phyloP scores from a whole-genome alignment of 2,888 invertebrate genomes.

The Synergus itoensis region DNA sequence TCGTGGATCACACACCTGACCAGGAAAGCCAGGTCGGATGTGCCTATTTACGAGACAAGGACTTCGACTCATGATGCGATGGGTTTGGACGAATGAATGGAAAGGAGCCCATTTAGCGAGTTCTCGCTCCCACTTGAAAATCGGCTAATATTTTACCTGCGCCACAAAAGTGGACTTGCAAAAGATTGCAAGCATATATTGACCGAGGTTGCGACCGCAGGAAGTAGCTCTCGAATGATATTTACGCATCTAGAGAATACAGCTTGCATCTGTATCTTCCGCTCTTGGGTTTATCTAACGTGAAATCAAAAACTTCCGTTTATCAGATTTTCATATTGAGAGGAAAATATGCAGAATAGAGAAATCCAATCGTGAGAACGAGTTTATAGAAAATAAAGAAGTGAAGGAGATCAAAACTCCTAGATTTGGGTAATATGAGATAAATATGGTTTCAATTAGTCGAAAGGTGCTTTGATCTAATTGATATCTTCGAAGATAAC shows the following conservation, averaged over 20 bases:
- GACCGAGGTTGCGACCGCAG: slow-evolving; percentile 46
- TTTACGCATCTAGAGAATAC: slow-evolving; percentile 25
- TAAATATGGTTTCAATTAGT: neutral
- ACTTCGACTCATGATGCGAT: slow-evolving; percentile 8
- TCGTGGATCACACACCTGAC: slow-evolving; percentile 63
- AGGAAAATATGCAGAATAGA: slow-evolving; percentile 8
- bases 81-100: slow-evolving; percentile 44
- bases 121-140: slow-evolving; percentile 50
- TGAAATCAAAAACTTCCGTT: slow-evolving; percentile 34
- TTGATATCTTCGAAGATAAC: no score
- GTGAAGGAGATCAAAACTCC: neutral
- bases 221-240: slow-evolving; percentile 49
- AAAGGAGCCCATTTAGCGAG: slow-evolving; percentile 45
- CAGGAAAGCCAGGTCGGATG: slow-evolving; percentile 42
- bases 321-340: slow-evolving; percentile 34
- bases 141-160: slow-evolving; percentile 56
- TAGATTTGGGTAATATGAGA: neutral
- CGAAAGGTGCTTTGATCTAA: no score
- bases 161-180: slow-evolving; percentile 39
- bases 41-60: slow-evolving; percentile 43
- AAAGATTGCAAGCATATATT: slow-evolving; percentile 5
- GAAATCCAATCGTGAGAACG: slow-evolving; percentile 32
- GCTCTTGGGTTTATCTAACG: slow-evolving; percentile 18
- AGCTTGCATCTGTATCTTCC: slow-evolving; percentile 36
- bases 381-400: slow-evolving; percentile 1